phyloP scores from a whole-genome alignment of 2,797 vertebrate species.

The Darevskia mixta region DNA sequence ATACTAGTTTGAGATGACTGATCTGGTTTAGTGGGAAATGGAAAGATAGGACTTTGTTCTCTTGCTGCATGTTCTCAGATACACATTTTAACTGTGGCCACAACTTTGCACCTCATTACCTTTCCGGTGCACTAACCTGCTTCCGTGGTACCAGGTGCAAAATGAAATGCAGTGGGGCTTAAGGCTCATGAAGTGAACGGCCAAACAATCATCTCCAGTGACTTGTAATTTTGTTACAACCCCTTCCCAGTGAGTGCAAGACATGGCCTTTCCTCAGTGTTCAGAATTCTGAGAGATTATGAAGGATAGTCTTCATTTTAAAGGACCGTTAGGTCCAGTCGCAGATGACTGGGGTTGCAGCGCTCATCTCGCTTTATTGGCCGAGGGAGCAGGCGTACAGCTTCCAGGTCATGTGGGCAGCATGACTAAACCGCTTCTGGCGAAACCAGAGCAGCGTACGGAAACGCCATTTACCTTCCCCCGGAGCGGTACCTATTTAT shows the following conservation, averaged over 20 bases:
- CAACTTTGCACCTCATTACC: not conserved
- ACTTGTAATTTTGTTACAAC: not conserved
- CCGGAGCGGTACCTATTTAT: too few species aligned
- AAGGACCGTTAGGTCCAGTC: too few species aligned
- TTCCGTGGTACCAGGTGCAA: slow-evolving; percentile 18
- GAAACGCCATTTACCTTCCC: too few species aligned
- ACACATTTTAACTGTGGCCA: slow-evolving; percentile 32
- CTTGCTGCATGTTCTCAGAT: not conserved
- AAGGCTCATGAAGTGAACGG: not conserved
- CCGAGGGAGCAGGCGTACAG: too few species aligned
- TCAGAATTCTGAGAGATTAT: not conserved
- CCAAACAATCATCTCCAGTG: not conserved
- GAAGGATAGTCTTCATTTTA: not conserved
- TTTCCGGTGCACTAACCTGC: not conserved
- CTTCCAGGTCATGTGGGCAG: too few species aligned
- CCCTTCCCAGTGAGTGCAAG: not conserved
- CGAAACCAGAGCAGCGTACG: too few species aligned
- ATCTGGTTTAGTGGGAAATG: not conserved
- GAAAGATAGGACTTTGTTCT: slow-evolving; percentile 33
- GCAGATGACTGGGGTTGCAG: too few species aligned
- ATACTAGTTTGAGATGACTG: slow-evolving; percentile 21
- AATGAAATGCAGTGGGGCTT: not conserved
- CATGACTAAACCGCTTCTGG: too few species aligned
- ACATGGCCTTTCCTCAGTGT: not conserved
- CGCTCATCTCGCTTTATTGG: too few species aligned